Base-by-base conservation (phyloP, 2,113 vertebrate genomes). In the Oryzias melastigma region DNA sequence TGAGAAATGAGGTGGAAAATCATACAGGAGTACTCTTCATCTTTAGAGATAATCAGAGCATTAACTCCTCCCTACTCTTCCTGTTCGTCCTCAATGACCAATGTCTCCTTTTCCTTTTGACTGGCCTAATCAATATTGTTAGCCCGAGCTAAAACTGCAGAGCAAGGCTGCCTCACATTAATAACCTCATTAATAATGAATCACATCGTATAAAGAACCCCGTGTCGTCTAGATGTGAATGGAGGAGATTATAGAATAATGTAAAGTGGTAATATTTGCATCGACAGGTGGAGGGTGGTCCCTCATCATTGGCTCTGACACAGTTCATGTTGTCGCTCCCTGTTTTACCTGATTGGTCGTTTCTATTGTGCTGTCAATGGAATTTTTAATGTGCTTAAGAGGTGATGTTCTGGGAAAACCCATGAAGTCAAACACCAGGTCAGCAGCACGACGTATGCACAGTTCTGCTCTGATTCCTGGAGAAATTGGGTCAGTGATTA, bases 141-240 rank as follows among this genome's bases (percentile, higher is more conserved):
- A 68, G 69, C 52, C 70, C 49, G 65, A 15, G 63, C 65, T 80
- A 68, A 75, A 59, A 45, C 51, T 67, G 43, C 80, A 65, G 51
- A 80, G 63, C 61, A 49, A 52, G 70, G 48, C 73, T 73, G 67
- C 68, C 69, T 81, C 54, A 49, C 63, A 62, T 73, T 87, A 83
- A 90, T 80, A 75, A 80, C 40, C 58, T 29, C 82, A 81, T 88
- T 80, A 87, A 91, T 87, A 87, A 88, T 86, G 64, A 75, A 89
- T 91, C 68, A 65, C 69, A 66, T 67, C 48, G 64, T 77, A 80
- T 56, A 60, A 81, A 77, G 74, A 42, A 10, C 68, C 60, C 58
- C 63, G 20, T 62, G 54, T 77, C 68, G 74, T 45, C 50, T 65
- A 45, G 58, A 62, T 85, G 77, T 83, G 78, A 85, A 85, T 73